These are phyloP conservation scores for Pangasius macronema DNA, from an alignment of 2,797 vertebrate species.

Conservation along the genomic window DNA sequence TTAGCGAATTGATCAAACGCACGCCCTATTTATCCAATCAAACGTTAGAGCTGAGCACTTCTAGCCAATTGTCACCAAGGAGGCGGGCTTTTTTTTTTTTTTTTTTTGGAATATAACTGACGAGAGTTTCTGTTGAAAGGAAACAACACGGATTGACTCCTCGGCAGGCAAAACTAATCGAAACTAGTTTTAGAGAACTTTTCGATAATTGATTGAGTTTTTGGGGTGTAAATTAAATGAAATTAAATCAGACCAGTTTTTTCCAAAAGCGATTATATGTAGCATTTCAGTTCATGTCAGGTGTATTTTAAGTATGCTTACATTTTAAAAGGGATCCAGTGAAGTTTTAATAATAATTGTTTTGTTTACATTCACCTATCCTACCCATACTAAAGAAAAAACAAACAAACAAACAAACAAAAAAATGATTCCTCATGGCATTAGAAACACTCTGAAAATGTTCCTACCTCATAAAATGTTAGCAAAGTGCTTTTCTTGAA, in stretches of 20 bases:
- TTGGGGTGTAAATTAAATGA: no score
- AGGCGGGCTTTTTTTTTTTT: neutral
- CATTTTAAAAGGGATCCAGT: neutral
- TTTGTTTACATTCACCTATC: neutral
- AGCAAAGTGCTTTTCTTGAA: neutral
- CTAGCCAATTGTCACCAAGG: neutral
- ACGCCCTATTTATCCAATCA: neutral
- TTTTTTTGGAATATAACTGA: constrained; percentile 54
- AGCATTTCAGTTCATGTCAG: neutral
- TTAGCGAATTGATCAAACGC: neutral
- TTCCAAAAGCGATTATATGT: neutral
- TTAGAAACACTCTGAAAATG: neutral
- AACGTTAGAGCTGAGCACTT: no score
- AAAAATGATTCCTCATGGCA: no score
- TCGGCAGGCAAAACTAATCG: constrained; percentile 67
- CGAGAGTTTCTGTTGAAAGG: constrained; percentile 69
- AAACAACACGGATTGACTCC: constrained; percentile 51
- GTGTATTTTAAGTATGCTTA: neutral
- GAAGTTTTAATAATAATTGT: neutral
- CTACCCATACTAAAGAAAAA: no score
- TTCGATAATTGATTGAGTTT: constrained; percentile 13
- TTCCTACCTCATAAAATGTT: neutral
- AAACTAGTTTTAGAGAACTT: constrained; percentile 33
- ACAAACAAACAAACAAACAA: no score
- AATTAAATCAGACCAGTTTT: neutral